Conservation (phyloP, 2,113 vertebrate species). For the Rissa tridactyla region DNA sequence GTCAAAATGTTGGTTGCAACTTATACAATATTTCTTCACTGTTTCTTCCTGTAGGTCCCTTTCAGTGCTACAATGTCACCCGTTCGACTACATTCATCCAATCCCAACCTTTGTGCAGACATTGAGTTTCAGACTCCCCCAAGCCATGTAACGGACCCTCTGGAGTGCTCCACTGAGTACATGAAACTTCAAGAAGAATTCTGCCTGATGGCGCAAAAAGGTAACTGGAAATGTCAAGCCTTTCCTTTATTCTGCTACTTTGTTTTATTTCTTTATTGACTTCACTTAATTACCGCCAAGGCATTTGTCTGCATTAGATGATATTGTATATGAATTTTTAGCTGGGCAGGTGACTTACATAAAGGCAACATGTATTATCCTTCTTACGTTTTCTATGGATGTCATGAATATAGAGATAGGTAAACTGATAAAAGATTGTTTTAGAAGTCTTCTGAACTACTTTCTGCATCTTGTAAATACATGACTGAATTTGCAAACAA, state of each 20-base stretch:
- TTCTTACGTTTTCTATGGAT: background rate
- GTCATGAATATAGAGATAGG: background rate
- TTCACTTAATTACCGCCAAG: background rate
- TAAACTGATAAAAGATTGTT: background rate
- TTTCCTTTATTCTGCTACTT: background rate
- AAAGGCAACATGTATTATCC: background rate
- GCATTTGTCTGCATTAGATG: background rate
- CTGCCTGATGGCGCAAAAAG: constrained; percentile 96
- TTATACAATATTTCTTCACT: background rate
- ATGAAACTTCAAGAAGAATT: constrained; percentile 98
- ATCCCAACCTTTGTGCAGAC: constrained; percentile 96
- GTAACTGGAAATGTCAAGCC: constrained; percentile 58
- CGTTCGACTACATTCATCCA: constrained; percentile 93
- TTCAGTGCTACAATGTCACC: constrained; percentile 92
- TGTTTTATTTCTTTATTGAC: background rate
- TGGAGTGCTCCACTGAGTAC: constrained; percentile 89
- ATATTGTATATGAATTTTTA: background rate
- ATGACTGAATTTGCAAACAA: background rate
- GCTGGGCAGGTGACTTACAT: background rate
- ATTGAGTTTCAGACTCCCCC: constrained; percentile 89
- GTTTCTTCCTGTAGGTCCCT: constrained; percentile 83
- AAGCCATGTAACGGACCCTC: constrained; percentile 83
- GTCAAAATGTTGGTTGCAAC: background rate
- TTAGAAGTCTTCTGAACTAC: background rate
- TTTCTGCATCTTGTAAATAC: background rate